Conservation (phyloP, 2,888 invertebrate species). For the Aspidiotus destructor region DNA sequence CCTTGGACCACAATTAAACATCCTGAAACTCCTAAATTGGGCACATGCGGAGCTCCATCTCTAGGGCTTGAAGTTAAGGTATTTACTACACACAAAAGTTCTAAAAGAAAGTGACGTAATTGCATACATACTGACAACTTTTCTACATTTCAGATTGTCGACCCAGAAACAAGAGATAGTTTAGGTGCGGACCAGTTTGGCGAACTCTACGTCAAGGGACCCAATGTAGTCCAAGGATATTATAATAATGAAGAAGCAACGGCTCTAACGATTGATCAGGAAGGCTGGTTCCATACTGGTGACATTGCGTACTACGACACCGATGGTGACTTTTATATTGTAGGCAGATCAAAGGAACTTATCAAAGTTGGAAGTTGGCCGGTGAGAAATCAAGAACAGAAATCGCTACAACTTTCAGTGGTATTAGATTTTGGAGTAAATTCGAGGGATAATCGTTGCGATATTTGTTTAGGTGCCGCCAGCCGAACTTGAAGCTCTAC, state of each 20-base stretch:
- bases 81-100: neutral
- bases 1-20: slow-evolving; percentile 26
- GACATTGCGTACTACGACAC: slow-evolving; percentile 74
- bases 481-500: slow-evolving; percentile 75
- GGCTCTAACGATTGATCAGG: slow-evolving; percentile 50
- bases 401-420: no score
- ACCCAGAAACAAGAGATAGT: slow-evolving; percentile 44
- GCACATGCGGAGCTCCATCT: slow-evolving; percentile 36
- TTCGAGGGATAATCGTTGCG: no score
- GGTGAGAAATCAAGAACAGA: no score
- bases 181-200: slow-evolving; percentile 59
- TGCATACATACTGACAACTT: neutral
- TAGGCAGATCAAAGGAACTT: slow-evolving; percentile 77
- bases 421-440: no score
- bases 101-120: neutral
- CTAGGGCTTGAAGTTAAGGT: slow-evolving; percentile 37
- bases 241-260: slow-evolving; percentile 60
- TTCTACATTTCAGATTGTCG: slow-evolving; percentile 36
- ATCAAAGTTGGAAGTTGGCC: slow-evolving; percentile 51
- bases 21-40: slow-evolving; percentile 29
- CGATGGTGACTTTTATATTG: slow-evolving; percentile 68
- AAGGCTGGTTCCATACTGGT: slow-evolving; percentile 70
- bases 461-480: slow-evolving; percentile 61
- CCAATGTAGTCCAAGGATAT: slow-evolving; percentile 75
- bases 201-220: slow-evolving; percentile 75